A percentile compares a stretch with the other conserved stretches of the same genome.
These are phyloP conservation scores for Leucophenga montana DNA, from an alignment of 2,888 invertebrate species.

Conservation along the genomic window DNA sequence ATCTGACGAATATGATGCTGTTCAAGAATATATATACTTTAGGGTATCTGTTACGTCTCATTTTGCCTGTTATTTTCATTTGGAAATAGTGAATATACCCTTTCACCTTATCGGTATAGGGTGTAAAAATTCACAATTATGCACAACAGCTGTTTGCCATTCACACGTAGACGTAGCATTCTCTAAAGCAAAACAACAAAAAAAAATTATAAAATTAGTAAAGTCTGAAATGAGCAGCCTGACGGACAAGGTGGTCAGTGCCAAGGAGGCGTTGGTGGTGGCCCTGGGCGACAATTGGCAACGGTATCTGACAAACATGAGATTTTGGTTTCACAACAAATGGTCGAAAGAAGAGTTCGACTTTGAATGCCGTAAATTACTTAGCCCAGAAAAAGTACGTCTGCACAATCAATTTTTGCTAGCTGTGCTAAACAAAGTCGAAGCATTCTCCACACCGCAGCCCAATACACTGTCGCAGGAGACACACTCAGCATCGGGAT, in stretches of 20 bases:
- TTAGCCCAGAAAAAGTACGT: conserved; percentile 83
- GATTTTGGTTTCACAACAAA: conserved; percentile 83
- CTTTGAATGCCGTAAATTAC: conserved; percentile 81
- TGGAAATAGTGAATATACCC: no score
- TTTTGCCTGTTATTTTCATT: no score
- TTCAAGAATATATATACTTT: no score
- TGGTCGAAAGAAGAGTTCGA: conserved; percentile 90
- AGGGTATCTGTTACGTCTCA: no score
- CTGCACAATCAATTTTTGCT: conserved; percentile 89
- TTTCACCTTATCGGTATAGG: no score
- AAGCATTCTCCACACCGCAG: conserved; percentile 62
- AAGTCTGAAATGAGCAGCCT: conserved; percentile 27
- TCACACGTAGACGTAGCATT: background rate
- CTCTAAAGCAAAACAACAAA: background rate
- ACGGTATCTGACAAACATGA: conserved; percentile 82
- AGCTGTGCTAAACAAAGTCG: conserved; percentile 85
- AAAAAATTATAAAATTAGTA: background rate
- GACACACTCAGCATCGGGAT: background rate
- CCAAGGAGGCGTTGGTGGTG: conserved; percentile 66
- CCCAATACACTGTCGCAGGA: conserved; percentile 36
- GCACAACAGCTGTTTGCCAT: no score
- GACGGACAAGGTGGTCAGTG: conserved; percentile 62
- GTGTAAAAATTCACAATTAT: no score
- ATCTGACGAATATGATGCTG: no score
- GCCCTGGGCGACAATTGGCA: conserved; percentile 80